Percentiles rank a stretch among this genome's conserved stretches.
Evolutionary conservation across 2,113 vertebrate species (phyloP).

Genomic region (Tinamus guttatus): DNA sequence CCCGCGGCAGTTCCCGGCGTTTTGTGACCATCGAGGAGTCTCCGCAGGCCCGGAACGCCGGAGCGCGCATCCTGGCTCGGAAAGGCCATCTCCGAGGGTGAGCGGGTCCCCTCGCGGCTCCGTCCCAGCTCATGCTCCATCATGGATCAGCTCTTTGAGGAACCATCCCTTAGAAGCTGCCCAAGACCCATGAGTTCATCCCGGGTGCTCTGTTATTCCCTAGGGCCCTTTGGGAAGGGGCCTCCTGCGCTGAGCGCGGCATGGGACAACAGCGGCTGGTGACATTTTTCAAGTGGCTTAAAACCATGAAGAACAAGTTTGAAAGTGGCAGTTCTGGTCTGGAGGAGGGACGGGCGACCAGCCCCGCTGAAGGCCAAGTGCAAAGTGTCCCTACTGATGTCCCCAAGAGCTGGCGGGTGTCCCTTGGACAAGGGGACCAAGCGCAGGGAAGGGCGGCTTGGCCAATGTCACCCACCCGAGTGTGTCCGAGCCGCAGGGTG

Average conservation of each 20-base stretch:
- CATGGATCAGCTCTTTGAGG: neutral
- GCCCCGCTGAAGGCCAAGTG: accelerated
- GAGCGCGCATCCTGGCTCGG: neutral
- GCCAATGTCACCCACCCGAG: neutral
- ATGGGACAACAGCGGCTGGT: accelerated
- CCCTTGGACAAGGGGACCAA: neutral
- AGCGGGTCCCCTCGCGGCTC: accelerated
- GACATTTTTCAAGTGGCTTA: neutral
- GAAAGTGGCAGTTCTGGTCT: neutral
- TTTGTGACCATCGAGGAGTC: accelerated
- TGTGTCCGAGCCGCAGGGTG: neutral
- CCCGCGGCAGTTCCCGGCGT: neutral
- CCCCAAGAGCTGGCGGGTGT: neutral
- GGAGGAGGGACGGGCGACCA: neutral
- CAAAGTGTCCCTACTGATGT: accelerated
- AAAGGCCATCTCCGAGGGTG: neutral
- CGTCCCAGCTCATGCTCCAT: neutral
- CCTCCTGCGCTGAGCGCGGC: neutral
- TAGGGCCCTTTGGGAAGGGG: neutral
- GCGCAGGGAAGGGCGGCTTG: neutral
- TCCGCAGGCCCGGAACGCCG: neutral
- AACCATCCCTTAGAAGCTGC: neutral
- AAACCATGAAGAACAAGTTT: neutral
- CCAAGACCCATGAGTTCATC: accelerated
- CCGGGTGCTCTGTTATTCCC: neutral